phyloP scores from a whole-genome alignment of 2,797 vertebrate species.

The Numenius phaeopus region DNA sequence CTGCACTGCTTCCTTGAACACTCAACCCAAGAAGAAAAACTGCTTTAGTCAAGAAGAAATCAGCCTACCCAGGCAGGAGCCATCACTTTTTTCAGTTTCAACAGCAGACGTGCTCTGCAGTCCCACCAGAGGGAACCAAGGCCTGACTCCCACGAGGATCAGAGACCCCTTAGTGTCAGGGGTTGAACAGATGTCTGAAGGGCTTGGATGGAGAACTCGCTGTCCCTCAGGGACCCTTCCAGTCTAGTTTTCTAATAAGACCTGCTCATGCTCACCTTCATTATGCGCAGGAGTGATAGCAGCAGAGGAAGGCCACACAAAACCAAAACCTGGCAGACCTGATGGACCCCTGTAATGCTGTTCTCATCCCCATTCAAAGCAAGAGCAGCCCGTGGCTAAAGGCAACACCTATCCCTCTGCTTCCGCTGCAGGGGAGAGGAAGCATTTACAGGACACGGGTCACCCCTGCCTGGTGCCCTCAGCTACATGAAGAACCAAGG shows the following conservation, averaged over 20 bases:
- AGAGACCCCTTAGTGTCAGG: not conserved
- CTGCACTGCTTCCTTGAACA: not conserved
- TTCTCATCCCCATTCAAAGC: not conserved
- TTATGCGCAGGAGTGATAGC: rapidly evolving
- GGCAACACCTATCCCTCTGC: not conserved
- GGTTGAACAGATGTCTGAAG: not conserved
- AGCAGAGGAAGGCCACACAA: not conserved
- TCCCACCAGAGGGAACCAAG: not conserved
- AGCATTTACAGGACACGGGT: not conserved
- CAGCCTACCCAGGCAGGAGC: not conserved
- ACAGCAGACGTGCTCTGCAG: not conserved
- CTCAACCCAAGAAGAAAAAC: not conserved
- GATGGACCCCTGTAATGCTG: not conserved
- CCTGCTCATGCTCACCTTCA: not conserved
- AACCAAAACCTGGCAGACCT: not conserved
- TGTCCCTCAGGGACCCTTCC: not conserved
- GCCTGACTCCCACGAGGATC: not conserved
- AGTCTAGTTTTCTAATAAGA: not conserved
- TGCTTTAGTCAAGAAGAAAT: not conserved
- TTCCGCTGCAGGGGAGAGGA: not conserved
- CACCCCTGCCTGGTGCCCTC: not conserved
- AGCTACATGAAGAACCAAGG: not conserved
- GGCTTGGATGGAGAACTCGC: not conserved
- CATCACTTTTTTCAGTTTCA: not conserved
- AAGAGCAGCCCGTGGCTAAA: not conserved